phyloP scores from a whole-genome alignment of 2,797 vertebrate genomes.

The Craterocephalus amniculus region DNA sequence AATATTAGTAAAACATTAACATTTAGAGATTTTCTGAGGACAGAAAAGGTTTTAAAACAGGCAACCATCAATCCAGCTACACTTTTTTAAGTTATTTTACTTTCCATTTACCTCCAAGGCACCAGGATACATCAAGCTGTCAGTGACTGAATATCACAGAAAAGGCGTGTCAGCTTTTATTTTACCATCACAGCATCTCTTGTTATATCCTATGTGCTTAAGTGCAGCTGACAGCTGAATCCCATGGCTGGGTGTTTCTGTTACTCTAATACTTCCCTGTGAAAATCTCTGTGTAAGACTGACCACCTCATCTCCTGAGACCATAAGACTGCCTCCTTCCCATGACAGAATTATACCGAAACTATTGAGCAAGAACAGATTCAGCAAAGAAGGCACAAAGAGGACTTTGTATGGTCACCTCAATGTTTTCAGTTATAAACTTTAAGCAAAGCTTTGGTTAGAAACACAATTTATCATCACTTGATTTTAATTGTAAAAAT shows the following conservation, averaged over 20 bases:
- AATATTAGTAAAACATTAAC: constrained; percentile 29
- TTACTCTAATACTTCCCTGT: constrained; percentile 52
- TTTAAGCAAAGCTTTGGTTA: constrained; percentile 30
- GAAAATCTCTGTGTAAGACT: constrained; percentile 63
- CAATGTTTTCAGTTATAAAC: constrained; percentile 25
- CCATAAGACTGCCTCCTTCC: constrained; percentile 43
- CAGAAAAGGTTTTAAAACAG: constrained; percentile 40
- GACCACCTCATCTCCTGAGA: constrained; percentile 51
- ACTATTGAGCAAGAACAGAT: constrained; percentile 33
- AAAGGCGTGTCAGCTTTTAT: constrained; percentile 60
- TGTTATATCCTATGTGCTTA: constrained; percentile 62
- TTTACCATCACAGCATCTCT: constrained; percentile 48
- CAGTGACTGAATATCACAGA: constrained; percentile 54
- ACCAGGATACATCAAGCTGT: constrained; percentile 50
- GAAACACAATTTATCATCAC: constrained; percentile 50
- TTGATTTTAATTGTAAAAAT: constrained; percentile 56
- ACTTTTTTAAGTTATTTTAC: constrained; percentile 32
- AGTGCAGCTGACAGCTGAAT: constrained; percentile 74
- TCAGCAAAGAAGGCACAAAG: constrained; percentile 12
- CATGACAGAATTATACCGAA: constrained; percentile 48
- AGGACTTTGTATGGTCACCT: constrained; percentile 14
- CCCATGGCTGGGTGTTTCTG: constrained; percentile 66
- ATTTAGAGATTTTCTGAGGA: constrained; percentile 17
- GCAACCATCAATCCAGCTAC: constrained; percentile 18
- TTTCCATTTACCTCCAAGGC: constrained; percentile 40